Base-by-base conservation (phyloP, 2,888 invertebrate genomes). In the Drosophila setosimentum region DNA sequence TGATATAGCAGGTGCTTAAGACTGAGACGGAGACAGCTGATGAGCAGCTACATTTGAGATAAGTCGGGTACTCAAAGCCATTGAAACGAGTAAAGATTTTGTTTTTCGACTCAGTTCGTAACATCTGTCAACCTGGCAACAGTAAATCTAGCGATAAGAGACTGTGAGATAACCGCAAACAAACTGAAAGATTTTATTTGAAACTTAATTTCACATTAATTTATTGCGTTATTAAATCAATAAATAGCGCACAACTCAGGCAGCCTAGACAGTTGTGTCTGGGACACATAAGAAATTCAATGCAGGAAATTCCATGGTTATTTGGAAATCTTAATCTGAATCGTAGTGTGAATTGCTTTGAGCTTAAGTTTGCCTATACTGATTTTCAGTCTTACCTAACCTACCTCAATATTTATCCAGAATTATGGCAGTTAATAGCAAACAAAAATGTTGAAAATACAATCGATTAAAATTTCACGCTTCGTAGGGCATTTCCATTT, bases 111-210 rank as follows among this genome's bases (percentile, higher is more conserved):
- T 33, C 27, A 37, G 32, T 21, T 64, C n/a, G 33, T 33, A n/a
- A 32, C n/a, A 55, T 42, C 11, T 71, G 62, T 62, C 70, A 76
- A 69, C 54, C 53, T 55, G 58, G 37, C 58, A 76, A 60, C 60
- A 61, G 45, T 45, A 29, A 7, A 51, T n/a, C 21, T n/a, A 42
- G 30, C 11, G 76, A 76, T 76, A 73, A 76, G 73, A 57, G 73
- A 73, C 66, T 33, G 11, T 11, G n/a, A 40, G 48, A 77, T 76
- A 61, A 55, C 16, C 30, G 67, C 11, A 21, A 45, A 51, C 40
- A 32, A 3, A n/a, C 42, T 54, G 6, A 45, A 11, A 11, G 24
- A 29, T 35, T 68, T 24, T 7, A 40, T 7, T 21, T 45, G 6
- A 32, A 37, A 18, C 5, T 32, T 18, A 30, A 32, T 70, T 60